Conservation (phyloP, 2,888 invertebrate species). For the Dolichomitus sp. region DNA sequence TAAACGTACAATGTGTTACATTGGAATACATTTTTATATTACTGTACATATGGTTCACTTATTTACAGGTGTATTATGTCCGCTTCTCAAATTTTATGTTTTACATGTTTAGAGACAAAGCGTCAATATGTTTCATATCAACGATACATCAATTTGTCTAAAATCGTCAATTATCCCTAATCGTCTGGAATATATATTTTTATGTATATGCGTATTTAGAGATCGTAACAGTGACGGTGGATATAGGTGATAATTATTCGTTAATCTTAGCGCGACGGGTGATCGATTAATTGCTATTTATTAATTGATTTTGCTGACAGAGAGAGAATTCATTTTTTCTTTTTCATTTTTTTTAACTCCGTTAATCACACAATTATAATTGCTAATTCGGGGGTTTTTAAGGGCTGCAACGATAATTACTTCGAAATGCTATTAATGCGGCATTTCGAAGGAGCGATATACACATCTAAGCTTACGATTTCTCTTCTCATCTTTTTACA, state of each 20-base stretch:
- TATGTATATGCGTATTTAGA: constrained; percentile 47
- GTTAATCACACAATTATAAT: constrained; percentile 43
- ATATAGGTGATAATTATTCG: constrained; percentile 55
- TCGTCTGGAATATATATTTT: too few species aligned
- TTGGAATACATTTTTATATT: too few species aligned
- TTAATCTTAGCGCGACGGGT: constrained; percentile 31
- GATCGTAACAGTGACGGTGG: constrained; percentile 55
- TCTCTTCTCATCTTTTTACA: constrained; percentile 38
- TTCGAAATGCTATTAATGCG: constrained; percentile 44
- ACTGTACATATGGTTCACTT: too few species aligned
- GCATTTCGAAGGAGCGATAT: constrained; percentile 48
- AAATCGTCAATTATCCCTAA: too few species aligned
- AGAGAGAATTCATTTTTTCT: constrained; percentile 14
- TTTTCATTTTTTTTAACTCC: background rate
- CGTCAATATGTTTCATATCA: too few species aligned
- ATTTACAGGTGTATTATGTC: too few species aligned
- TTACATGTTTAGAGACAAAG: too few species aligned
- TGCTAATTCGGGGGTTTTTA: constrained; percentile 20
- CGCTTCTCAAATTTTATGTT: too few species aligned
- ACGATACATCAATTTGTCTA: too few species aligned
- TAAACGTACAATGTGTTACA: too few species aligned
- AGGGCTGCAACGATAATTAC: constrained; percentile 41
- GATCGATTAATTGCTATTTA: constrained; percentile 49
- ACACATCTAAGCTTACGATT: constrained; percentile 61
- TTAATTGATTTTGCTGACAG: constrained; percentile 48